Evolutionary conservation across 2,113 vertebrate genomes (phyloP).

Genomic region (Anhinga rufa): DNA sequence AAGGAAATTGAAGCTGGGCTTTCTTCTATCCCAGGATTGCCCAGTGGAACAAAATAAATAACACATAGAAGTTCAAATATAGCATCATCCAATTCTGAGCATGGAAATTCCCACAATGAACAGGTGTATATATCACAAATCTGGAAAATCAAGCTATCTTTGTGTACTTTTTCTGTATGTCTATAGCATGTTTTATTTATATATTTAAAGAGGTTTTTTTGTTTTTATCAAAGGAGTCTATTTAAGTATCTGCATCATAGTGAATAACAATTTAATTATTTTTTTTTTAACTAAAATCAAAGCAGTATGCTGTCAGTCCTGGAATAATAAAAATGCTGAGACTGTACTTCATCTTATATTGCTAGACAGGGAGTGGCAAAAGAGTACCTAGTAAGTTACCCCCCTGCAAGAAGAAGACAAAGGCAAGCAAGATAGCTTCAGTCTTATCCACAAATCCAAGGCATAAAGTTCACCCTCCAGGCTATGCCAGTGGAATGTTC

Average conservation of each 20-base stretch:
- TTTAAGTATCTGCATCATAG: neutral
- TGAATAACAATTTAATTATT: neutral
- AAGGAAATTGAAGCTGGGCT: constrained; percentile 1
- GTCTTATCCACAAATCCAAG: neutral
- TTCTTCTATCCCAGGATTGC: neutral
- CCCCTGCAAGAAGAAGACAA: neutral
- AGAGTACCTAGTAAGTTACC: neutral
- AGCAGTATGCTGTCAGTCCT: neutral
- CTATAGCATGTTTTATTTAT: neutral
- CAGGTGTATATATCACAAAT: neutral
- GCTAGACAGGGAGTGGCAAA: neutral
- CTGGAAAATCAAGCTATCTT: neutral
- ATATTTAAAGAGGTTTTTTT: neutral
- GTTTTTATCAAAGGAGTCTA: neutral
- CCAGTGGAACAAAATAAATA: constrained; percentile 17
- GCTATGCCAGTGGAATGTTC: neutral
- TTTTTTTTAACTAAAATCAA: neutral
- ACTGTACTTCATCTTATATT: neutral
- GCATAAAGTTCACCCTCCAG: neutral
- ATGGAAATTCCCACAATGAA: neutral
- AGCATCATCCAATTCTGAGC: neutral
- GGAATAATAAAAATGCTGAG: neutral
- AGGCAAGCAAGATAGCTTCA: neutral
- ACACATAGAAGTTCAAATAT: neutral
- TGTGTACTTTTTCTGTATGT: neutral